Percentiles rank a stretch among this genome's conserved stretches.
Evolutionary conservation across 1,140 invertebrate genomes (phyloP).

Genomic region (Heterodera schachtii): DNA sequence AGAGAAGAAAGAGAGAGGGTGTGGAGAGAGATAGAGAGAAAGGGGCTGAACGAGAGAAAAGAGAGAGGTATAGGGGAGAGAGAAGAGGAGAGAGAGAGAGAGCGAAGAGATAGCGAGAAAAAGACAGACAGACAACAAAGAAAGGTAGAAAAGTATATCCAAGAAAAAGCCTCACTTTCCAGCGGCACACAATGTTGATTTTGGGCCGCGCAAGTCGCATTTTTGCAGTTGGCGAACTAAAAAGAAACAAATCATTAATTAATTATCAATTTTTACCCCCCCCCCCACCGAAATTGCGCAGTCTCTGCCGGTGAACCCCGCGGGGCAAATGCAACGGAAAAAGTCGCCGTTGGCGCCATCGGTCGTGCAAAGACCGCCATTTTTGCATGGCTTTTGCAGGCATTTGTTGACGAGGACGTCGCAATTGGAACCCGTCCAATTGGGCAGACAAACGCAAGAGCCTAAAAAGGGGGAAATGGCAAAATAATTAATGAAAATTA

Average conservation of each 20-base stretch:
- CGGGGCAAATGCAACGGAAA: slow-evolving; percentile 26
- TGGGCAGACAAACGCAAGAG: slow-evolving; percentile 32
- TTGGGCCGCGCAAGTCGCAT: not conserved
- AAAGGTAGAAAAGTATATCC: too few species aligned
- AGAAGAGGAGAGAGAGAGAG: too few species aligned
- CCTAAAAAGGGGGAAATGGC: slow-evolving; percentile 9
- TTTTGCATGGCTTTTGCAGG: slow-evolving; percentile 29
- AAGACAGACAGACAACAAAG: too few species aligned
- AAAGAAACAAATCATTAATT: not conserved
- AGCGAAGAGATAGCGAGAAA: too few species aligned
- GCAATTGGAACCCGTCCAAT: slow-evolving; percentile 33
- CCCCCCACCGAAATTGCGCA: slow-evolving; percentile 12
- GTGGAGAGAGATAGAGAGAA: too few species aligned
- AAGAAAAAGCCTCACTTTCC: not conserved
- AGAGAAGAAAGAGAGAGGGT: too few species aligned
- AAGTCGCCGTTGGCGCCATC: slow-evolving; percentile 17
- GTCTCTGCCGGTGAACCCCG: slow-evolving; percentile 27
- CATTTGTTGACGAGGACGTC: slow-evolving; percentile 34
- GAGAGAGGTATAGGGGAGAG: too few species aligned
- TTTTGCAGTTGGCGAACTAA: slow-evolving; percentile 1
- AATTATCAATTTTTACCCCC: not conserved
- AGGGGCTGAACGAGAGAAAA: too few species aligned
- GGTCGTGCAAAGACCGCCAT: slow-evolving; percentile 29
- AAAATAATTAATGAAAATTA: too few species aligned
- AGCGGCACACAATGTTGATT: not conserved